Conservation (phyloP, 1,140 invertebrate genomes). For the Drosophila rhopaloa region DNA sequence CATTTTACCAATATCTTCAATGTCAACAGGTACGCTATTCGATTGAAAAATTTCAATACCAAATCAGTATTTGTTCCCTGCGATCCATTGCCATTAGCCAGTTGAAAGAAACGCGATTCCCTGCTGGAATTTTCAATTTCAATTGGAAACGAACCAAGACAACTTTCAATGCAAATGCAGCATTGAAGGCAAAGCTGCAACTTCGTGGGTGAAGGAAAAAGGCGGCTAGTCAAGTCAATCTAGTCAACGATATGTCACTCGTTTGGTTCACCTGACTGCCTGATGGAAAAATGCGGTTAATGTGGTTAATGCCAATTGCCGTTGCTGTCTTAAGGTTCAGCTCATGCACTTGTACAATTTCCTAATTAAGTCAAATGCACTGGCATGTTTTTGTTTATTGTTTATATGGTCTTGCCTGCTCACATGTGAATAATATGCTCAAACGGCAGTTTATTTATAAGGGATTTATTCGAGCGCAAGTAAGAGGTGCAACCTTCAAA, state of each 20-base stretch:
- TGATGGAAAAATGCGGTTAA: conserved; percentile 73
- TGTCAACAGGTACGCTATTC: not conserved
- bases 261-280: conserved; percentile 30
- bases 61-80: conserved; percentile 15
- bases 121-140: conserved; percentile 41
- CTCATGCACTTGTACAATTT: conserved; percentile 74
- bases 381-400: conserved; percentile 33
- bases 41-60: conserved; percentile 13
- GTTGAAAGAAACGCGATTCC: conserved; percentile 20
- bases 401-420: conserved; percentile 20
- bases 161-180: conserved; percentile 79
- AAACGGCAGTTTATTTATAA: conserved; percentile 3
- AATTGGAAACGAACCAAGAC: conserved; percentile 41
- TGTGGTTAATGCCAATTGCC: conserved; percentile 47
- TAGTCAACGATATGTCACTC: too few species aligned
- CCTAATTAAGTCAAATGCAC: conserved; percentile 69
- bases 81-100: conserved; percentile 1
- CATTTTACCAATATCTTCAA: not conserved
- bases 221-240: conserved; percentile 3
- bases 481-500: conserved; percentile 39
- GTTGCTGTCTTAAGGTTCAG: conserved; percentile 34
- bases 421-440: conserved; percentile 28
- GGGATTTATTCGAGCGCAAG: conserved; percentile 8
- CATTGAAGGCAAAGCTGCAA: conserved; percentile 2
- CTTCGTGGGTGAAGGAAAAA: conserved; percentile 3